Evolutionary conservation across 2,888 invertebrate genomes (phyloP), one percentile per base, ranked within the genome.

Genomic region (Drosophila borealis): DNA sequence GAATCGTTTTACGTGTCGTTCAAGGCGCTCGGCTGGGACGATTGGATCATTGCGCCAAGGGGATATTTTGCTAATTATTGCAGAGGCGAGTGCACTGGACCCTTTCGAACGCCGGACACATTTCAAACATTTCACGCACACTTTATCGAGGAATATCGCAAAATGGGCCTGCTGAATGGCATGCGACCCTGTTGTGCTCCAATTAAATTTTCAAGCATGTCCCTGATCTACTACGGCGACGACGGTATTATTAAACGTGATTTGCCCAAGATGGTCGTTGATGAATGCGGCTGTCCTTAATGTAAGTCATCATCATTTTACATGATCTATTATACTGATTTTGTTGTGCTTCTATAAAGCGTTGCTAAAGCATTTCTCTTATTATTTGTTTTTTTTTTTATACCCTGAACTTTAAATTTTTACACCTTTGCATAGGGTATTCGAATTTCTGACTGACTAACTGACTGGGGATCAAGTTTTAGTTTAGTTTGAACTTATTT

Each of bases 41-140:
- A 98, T 93, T 98, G 97, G 97, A 97, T 98, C 90, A 96, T 97
- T 83, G 96, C 96, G 78, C 97, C 97, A 33, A 94, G 95, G 89
- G 97, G 98, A 82, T 98, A 98, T 93, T 97, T 96, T 93, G 98
- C 98, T 67, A 98, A 98, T 93, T 98, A 97, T 93, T 98, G 98
- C 93, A 95, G 96, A 89, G 98, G 98, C 78, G 96, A 96, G 90
- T 98, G 98, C 93, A 94, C 94, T 25, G 96, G 96, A 45, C 94
- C 95, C 9, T 95, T 95, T 89, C 94, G 96, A 65, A 96, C 96
- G 49, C 96, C 96, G 33, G 96, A 96, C 91, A 95, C 97, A 64
- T 96, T 96, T 93, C 95, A 95, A 92, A 96, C 96, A 91, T 97
- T 97, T 93, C 96, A 98, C 93, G 96, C 97, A 75, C 97, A 97